Evolutionary conservation across 2,888 invertebrate genomes (phyloP).

Genomic region (Agrochola lychnidis): DNA sequence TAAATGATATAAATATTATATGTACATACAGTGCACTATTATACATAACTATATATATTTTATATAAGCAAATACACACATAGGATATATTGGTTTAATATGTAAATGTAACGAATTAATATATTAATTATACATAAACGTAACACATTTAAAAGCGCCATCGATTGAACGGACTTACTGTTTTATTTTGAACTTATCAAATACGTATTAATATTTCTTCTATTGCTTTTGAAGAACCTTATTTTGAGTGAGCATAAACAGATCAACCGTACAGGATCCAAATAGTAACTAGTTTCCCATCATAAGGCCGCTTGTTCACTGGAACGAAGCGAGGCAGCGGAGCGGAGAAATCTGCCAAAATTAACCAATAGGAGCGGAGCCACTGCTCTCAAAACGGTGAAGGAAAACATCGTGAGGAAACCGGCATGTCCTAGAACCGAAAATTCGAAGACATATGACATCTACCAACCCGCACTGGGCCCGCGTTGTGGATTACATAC

Average conservation of each 20-base stretch:
- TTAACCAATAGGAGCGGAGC: no score
- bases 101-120: constrained; percentile 59
- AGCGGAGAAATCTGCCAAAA: no score
- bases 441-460: no score
- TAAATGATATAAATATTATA: constrained; percentile 63
- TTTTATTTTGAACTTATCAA: constrained; percentile 62
- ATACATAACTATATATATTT: constrained; percentile 57
- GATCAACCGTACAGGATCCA: neutral
- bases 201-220: neutral
- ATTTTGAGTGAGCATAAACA: neutral
- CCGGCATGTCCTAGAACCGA: no score
- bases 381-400: no score
- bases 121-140: constrained; percentile 60
- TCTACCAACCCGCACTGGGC: no score
- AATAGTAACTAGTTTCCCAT: neutral
- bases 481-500: no score
- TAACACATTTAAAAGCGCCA: constrained; percentile 78
- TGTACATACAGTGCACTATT: constrained; percentile 63
- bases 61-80: constrained; percentile 62
- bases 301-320: no score
- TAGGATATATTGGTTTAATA: constrained; percentile 48
- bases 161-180: constrained; percentile 73
- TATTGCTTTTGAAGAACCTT: neutral
- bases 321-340: no score
- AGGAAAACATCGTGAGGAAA: no score